Base-by-base conservation (phyloP, 1,140 invertebrate genomes). In the Dysdera silvatica region DNA sequence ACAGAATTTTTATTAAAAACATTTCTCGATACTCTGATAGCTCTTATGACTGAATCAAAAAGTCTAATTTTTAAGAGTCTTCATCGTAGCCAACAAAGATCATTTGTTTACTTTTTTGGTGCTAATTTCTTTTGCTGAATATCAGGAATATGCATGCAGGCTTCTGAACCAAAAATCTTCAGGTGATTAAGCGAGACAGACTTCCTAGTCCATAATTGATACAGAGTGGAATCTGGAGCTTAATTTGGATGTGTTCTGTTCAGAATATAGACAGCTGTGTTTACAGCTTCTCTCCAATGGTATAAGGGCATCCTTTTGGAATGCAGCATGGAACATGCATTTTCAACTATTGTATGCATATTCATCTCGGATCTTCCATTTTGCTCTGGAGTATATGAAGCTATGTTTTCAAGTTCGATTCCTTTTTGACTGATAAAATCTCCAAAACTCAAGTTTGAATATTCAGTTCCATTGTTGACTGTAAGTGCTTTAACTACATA, bases 381-480 rank as follows among this genome's bases (percentile, higher is more conserved):
- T 20, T 54, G 20, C n/a, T 63, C 12, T 4, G 52, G 49, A 16
- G 49, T 32, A 40, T 66, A 56, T 32, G 59, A 32, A 23, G 51
- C 20, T 45, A 18, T 47, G 14, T 45, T 40, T 52, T 60, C 28
- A 23, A 55, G 23, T 20, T 43, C 41, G 6, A 60, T 52, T 3
- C 56, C 56, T 29, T 68, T 37, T 18, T 53, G 59, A 3, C 32
- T 47, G 20, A 56, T 20, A 10, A 48, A 28, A 23, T 28, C 20
- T 2, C 14, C 7, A 4, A 56, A 47, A 41, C 52, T 56, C 20
- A 68, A 67, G 53, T 70, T 77, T 0, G 69, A 26, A 67, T 76
- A 78, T 66, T 79, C 77, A 16, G 29, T 69, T 5, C 77, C 78
- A 69, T 79, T 79, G 51, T 80, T 77, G 43, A 68, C 70, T 48